phyloP scores from a whole-genome alignment of 2,113 vertebrate genomes.

The Macquaria australasica region DNA sequence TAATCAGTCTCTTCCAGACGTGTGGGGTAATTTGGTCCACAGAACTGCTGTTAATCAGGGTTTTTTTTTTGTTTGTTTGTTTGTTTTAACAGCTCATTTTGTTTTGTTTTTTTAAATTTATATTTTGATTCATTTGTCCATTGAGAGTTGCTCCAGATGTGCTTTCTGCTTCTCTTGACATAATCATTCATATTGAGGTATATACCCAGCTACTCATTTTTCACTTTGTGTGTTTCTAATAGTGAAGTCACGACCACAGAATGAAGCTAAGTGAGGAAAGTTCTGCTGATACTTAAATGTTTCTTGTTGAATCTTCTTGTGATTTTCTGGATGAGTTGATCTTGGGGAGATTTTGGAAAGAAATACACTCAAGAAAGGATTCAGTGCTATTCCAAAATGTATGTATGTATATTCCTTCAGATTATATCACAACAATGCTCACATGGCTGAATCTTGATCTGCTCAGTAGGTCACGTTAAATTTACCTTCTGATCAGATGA shows the following conservation, averaged over 20 bases:
- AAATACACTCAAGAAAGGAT: no score
- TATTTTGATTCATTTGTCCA: slow-evolving; percentile 37
- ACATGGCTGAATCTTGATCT: neutral
- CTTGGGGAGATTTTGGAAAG: no score
- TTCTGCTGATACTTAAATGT: neutral
- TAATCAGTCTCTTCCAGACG: slow-evolving; percentile 52
- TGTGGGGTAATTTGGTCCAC: slow-evolving; percentile 42
- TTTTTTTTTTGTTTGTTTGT: neutral
- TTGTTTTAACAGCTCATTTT: slow-evolving; percentile 1
- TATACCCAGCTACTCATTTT: neutral
- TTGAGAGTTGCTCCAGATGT: slow-evolving; percentile 21
- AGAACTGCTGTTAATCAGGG: slow-evolving; percentile 27
- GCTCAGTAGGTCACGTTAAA: neutral
- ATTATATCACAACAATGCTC: neutral
- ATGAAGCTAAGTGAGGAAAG: neutral
- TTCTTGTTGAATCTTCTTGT: neutral
- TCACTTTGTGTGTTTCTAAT: neutral
- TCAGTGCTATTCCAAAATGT: neutral
- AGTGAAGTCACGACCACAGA: neutral
- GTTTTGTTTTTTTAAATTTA: slow-evolving; percentile 1
- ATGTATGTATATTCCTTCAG: neutral
- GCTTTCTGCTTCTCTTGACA: neutral
- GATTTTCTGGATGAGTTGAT: neutral
- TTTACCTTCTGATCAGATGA: neutral
- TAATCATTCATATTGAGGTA: neutral